Evolutionary conservation across 1,140 invertebrate species (phyloP), one percentile per base, ranked within the genome.

Genomic region (Ganaspis sp.): DNA sequence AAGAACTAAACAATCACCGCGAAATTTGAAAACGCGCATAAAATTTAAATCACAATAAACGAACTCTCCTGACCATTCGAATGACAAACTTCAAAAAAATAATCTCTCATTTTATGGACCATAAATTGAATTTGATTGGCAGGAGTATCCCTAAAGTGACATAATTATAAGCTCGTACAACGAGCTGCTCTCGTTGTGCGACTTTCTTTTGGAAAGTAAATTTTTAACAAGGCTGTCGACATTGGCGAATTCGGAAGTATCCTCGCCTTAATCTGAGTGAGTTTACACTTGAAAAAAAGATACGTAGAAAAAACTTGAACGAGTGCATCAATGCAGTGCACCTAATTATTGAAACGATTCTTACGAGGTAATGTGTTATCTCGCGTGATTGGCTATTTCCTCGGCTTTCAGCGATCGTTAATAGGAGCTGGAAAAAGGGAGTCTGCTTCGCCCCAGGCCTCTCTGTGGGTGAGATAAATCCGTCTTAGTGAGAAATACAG

Each of bases 381-480:
- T 70, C 9, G 42, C 73, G 40, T 76, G 84, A 85, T 86, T 84
- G 82, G 82, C 77, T 73, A 86, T 83, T 84, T 85, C 79, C 83
- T 82, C 77, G 79, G 72, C 29, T 79, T 81, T 69, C 75, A 40
- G 74, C 58, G 82, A 77, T 81, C 79, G 82, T 80, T 84, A 81
- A 80, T 78, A 73, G 73, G 64, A 49, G 71, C 69, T 49, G 26
- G 26, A 34, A 64, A 29, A 64, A 64, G 5, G 23, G 23, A 26
- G 12, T 64, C 23, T 64, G 11, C 23, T 26, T 64, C 58, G 58
- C 58, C 29, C 26, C 23, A n/a, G 58, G 58, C 23, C 15, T 64
- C 23, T 29, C 58, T 23, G 58, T 29, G 23, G 58, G 58, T 29
- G 58, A 64, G 58, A 64, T 64, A 64, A 64, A 64, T 64, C 58